Evolutionary conservation across 2,113 vertebrate species (phyloP).

Genomic region (Crotophaga sulcirostris): DNA sequence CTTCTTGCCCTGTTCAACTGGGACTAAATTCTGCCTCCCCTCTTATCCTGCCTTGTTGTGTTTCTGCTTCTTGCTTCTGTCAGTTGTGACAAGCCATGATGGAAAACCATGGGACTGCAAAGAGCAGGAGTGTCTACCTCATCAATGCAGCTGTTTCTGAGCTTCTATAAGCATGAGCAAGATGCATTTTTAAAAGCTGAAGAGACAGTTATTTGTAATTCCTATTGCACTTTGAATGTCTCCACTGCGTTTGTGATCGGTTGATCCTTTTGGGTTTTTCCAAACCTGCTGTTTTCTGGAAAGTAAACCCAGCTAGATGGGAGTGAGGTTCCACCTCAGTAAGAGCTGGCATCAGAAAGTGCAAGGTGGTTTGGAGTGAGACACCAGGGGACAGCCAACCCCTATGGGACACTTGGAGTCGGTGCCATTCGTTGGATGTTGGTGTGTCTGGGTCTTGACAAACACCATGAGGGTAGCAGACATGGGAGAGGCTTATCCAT

Average conservation of each 20-base stretch:
- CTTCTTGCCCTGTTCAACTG: background rate
- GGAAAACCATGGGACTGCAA: background rate
- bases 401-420: background rate
- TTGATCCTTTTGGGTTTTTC: background rate
- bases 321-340: background rate
- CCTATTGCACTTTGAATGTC: background rate
- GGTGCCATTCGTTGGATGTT: background rate
- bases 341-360: background rate
- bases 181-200: background rate
- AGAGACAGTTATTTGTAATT: background rate
- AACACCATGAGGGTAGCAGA: background rate
- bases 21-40: background rate
- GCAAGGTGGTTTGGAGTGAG: background rate
- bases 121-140: background rate
- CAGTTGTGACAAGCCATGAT: background rate
- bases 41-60: background rate
- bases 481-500: background rate
- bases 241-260: background rate
- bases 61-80: background rate
- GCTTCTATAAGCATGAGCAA: background rate
- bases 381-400: background rate
- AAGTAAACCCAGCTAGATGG: background rate
- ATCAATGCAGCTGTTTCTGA: background rate
- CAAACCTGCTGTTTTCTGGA: background rate
- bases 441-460: background rate